phyloP scores from a whole-genome alignment of 2,797 vertebrate species.

The Ctenosaura bakeri region DNA sequence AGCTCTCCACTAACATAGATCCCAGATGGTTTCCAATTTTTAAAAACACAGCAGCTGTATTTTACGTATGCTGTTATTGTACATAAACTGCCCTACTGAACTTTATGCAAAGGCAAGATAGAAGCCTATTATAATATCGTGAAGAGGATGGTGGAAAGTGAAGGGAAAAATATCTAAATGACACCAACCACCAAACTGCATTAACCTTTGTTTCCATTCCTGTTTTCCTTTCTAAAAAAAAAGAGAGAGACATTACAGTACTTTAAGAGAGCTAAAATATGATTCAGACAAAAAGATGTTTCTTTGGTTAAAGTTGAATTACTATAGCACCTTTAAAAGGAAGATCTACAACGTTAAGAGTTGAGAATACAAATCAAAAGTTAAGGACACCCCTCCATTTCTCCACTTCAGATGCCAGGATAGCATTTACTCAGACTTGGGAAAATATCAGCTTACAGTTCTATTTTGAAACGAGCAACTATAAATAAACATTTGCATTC shows the following conservation, averaged over 20 bases:
- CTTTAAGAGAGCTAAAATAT: not conserved
- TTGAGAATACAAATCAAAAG: not conserved
- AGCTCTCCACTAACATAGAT: not conserved
- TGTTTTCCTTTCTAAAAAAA: no score
- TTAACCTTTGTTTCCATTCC: not conserved
- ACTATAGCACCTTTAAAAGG: not conserved
- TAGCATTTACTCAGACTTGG: not conserved
- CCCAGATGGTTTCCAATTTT: not conserved
- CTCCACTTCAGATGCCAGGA: not conserved
- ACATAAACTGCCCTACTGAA: not conserved
- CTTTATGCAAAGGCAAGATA: not conserved
- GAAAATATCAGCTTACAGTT: not conserved
- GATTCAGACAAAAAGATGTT: not conserved
- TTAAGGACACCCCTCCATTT: not conserved
- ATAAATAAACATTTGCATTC: not conserved
- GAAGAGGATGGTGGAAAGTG: not conserved
- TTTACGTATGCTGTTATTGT: not conserved
- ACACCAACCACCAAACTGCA: no score
- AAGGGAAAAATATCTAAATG: no score
- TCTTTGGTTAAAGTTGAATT: no score
- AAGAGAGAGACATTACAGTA: not conserved
- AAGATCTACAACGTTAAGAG: not conserved
- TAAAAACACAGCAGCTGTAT: not conserved
- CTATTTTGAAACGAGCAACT: not conserved
- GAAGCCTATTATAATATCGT: not conserved